phyloP scores from a whole-genome alignment of 2,888 invertebrate genomes.

The Cataglyphis altisquamis region DNA sequence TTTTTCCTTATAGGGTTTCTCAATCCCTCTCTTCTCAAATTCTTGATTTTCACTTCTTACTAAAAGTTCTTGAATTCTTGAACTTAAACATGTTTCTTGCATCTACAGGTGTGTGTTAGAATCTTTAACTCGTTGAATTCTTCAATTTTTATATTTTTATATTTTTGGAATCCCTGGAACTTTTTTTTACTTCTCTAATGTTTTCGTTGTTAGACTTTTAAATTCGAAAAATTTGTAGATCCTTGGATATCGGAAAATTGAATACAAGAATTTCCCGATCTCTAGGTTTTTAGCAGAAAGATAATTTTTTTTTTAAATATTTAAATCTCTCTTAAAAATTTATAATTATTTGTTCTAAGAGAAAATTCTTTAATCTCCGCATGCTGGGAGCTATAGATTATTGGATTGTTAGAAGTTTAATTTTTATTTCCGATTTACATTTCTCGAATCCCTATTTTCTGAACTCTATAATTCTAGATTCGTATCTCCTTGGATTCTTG shows the following conservation, averaged over 20 bases:
- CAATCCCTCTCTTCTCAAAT: neutral
- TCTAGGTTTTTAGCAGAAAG: neutral
- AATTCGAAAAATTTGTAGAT: constrained; percentile 7
- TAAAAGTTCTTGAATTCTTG: neutral
- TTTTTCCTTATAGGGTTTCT: constrained; percentile 1
- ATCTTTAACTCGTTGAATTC: constrained; percentile 2
- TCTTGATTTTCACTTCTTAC: neutral
- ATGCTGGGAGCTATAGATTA: constrained; percentile 19
- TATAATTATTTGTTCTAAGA: neutral
- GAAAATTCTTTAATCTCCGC: constrained; percentile 6
- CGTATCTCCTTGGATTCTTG: constrained; percentile 32
- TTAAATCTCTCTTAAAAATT: neutral
- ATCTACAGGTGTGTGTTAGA: neutral
- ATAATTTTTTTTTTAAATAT: neutral
- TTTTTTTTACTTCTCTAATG: neutral
- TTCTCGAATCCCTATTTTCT: constrained; percentile 6
- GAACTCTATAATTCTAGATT: constrained; percentile 40
- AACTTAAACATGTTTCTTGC: constrained; percentile 6
- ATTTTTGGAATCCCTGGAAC: constrained; percentile 1
- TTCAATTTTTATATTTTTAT: constrained; percentile 12
- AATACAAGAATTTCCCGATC: neutral
- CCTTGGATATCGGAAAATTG: constrained; percentile 2
- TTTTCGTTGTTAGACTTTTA: constrained; percentile 15
- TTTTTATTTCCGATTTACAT: constrained; percentile 23
- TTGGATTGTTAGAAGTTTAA: constrained; percentile 6